Base-by-base conservation (phyloP, 2,888 invertebrate species). In the Diarsia brunnea region DNA sequence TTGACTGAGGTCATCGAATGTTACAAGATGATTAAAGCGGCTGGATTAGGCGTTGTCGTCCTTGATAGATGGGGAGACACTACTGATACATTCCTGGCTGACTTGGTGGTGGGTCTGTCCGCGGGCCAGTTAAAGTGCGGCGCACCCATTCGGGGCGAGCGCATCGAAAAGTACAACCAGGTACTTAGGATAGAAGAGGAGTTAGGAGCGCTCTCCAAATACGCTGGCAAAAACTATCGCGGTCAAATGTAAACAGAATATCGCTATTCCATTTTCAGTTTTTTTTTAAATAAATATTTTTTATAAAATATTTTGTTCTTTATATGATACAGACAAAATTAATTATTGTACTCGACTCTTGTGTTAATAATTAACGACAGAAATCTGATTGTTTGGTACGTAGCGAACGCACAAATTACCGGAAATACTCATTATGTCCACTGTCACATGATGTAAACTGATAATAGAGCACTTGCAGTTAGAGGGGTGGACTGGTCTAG, bases 101-200 rank as follows among this genome's bases (percentile, higher is more conserved):
- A 99, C 94, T 97, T 99, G 90, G 99, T 99, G 19, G 99, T 99
- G 64, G 99, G 99, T 69, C 97, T 99, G 66, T 98, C 99, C 73
- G 99, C 99, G 55, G 99, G 99, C 81, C 99, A 99, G 97, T 98
- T 99, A 89, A 99, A 99, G 95, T 99, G 99, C 82, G 99, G 99
- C 38, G 99, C 99, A 38, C 99, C 99, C 7, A 99, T 99, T 94
- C 98, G 99, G 79, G 98, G 99, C 8, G 99, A 99, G 94, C 98
- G 99, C 90, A 96, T 99, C 89, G 99, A 99, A 80, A 99, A 99
- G 93, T 99, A 99, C 97, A 99, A 99, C 95, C 99, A 99, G 95
- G 98, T 99, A 84, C 97, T 99, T 81, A 98, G 99, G 91, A 99
- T 99, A 91, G 99, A 99, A 95, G 99, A 99, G 93, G 99, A 99